Percentiles rank a stretch among this genome's conserved stretches.
phyloP scores from a whole-genome alignment of 2,888 invertebrate species.

The Caenorhabditis virilis region DNA sequence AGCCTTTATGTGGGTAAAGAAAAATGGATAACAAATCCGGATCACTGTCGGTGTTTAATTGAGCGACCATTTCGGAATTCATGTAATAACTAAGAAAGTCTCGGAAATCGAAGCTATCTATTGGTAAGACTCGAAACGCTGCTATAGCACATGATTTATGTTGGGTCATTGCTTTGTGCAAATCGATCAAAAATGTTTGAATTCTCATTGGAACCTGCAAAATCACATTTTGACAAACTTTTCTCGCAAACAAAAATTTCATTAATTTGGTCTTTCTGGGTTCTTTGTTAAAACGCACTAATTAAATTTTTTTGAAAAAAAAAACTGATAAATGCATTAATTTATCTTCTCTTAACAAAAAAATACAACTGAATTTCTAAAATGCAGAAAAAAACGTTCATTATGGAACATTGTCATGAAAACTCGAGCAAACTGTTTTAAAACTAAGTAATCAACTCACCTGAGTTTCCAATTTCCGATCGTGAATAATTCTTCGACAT shows the following conservation, averaged over 20 bases:
- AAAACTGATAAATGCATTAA: no score
- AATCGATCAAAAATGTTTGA: constrained; percentile 14
- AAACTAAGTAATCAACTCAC: no score
- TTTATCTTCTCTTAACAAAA: no score
- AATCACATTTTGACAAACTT: no score
- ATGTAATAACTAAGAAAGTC: constrained; percentile 19
- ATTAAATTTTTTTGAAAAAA: not conserved
- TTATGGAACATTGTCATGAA: not conserved
- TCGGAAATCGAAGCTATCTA: not conserved
- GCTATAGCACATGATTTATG: constrained; percentile 17
- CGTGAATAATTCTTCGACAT: not conserved
- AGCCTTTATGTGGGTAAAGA: constrained; percentile 25
- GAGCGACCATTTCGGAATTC: constrained; percentile 14
- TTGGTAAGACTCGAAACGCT: constrained; percentile 11
- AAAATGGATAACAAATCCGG: constrained; percentile 22
- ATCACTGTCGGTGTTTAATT: constrained; percentile 5
- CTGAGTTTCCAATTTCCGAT: not conserved
- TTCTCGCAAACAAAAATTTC: constrained; percentile 10
- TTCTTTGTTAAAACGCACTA: not conserved
- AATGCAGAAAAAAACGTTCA: not conserved
- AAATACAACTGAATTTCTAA: not conserved
- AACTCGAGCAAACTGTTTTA: no score
- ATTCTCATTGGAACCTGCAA: no score
- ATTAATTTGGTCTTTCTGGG: not conserved
- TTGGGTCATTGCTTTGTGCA: constrained; percentile 19